phyloP scores from a whole-genome alignment of 2,113 vertebrate genomes.

The Seriola rivoliana region DNA sequence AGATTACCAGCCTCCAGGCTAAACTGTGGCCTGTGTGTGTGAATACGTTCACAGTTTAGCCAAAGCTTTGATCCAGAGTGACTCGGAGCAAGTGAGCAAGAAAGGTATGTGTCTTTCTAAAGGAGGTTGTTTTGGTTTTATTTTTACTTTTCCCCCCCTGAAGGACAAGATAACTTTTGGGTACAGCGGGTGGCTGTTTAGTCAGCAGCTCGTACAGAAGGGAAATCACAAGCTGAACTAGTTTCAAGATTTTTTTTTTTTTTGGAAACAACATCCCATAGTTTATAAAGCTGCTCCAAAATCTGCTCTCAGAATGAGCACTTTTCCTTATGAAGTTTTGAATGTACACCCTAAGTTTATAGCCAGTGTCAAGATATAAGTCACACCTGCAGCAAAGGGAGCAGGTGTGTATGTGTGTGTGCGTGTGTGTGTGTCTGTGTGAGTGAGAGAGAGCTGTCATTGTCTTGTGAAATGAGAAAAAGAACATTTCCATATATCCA shows the following conservation, averaged over 20 bases:
- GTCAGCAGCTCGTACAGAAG: conserved; percentile 3
- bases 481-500: conserved; percentile 21
- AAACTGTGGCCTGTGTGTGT: neutral
- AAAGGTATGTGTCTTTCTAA: neutral
- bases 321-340: neutral
- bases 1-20: neutral
- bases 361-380: neutral
- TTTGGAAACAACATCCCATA: neutral
- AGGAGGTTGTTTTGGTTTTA: conserved; percentile 1
- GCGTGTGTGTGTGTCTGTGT: neutral
- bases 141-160: neutral
- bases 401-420: neutral
- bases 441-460: neutral
- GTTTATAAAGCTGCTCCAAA: neutral
- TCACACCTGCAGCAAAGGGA: conserved; percentile 12
- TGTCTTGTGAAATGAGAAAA: conserved; percentile 15
- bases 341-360: neutral
- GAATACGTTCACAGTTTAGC: conserved; percentile 1
- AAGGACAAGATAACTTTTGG: conserved; percentile 3
- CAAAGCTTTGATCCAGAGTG: conserved; percentile 16
- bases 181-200: conserved; percentile 1
- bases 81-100: neutral
- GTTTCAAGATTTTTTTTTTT: neutral
- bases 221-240: conserved; percentile 32
- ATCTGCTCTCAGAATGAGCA: neutral